These are phyloP conservation scores for Halcyon malimbica DNA, from an alignment of 2,113 vertebrate genomes.

Conservation along the genomic window DNA sequence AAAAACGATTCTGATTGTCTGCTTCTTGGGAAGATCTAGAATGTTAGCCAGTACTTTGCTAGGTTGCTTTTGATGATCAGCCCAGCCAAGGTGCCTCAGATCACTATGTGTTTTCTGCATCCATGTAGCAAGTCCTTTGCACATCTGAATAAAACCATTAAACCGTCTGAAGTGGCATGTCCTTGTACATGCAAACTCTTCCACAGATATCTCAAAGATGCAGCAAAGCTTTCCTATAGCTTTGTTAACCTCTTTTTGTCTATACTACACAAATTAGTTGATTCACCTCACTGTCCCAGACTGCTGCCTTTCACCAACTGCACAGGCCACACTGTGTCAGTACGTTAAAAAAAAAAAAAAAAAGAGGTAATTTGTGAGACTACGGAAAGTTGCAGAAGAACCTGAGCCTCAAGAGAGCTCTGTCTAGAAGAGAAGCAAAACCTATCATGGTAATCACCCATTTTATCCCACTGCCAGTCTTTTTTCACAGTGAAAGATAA, in stretches of 20 bases:
- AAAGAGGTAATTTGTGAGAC: neutral
- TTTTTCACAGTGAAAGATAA: neutral
- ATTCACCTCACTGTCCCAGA: neutral
- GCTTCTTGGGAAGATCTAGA: neutral
- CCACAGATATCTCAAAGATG: neutral
- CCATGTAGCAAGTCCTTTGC: neutral
- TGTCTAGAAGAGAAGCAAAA: neutral
- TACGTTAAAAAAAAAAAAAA: neutral
- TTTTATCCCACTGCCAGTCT: neutral
- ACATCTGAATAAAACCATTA: neutral
- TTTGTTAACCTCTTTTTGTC: neutral
- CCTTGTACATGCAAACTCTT: neutral
- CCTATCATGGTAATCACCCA: neutral
- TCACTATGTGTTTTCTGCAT: neutral
- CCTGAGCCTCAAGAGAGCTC: neutral
- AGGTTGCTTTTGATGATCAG: neutral
- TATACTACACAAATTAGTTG: neutral
- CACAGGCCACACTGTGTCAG: neutral
- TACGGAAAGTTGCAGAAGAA: neutral
- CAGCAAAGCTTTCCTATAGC: neutral
- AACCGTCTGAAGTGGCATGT: neutral
- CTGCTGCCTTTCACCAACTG: neutral
- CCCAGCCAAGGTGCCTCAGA: neutral
- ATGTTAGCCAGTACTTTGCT: neutral
- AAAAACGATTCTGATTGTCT: neutral